These are phyloP conservation scores for Nothobranchius furzeri DNA, from an alignment of 2,113 vertebrate genomes.

Conservation along the genomic window DNA sequence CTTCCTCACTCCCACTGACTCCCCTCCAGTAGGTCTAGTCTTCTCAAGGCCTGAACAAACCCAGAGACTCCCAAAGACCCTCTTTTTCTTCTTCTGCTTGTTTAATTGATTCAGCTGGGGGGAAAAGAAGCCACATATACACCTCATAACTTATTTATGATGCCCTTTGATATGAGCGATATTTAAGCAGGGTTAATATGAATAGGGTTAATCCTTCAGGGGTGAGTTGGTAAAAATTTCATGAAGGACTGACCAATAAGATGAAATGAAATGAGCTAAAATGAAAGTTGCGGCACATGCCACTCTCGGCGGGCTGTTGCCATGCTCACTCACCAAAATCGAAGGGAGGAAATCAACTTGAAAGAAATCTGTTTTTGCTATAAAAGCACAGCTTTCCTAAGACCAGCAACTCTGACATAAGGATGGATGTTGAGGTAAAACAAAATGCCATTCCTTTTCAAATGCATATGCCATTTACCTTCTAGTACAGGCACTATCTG, in stretches of 20 bases:
- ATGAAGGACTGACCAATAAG: constrained; percentile 76
- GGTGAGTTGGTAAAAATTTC: constrained; percentile 72
- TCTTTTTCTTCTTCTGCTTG: constrained; percentile 49
- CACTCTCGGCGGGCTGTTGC: constrained; percentile 30
- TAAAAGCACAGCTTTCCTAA: constrained; percentile 52
- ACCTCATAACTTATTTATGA: constrained; percentile 81
- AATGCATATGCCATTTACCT: constrained; percentile 41
- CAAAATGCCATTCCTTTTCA: constrained; percentile 15
- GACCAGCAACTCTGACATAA: neutral
- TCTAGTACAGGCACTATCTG: constrained; percentile 22
- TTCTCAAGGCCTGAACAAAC: constrained; percentile 66
- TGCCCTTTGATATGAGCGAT: constrained; percentile 81
- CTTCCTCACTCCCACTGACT: constrained; percentile 23
- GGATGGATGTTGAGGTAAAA: too few relatives aligned
- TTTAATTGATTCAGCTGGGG: constrained; percentile 82
- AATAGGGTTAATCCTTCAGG: constrained; percentile 78
- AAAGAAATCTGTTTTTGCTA: constrained; percentile 44
- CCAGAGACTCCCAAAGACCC: constrained; percentile 55
- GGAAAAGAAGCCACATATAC: constrained; percentile 68
- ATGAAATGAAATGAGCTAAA: constrained; percentile 58
- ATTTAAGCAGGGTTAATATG: constrained; percentile 84
- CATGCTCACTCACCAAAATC: constrained; percentile 31
- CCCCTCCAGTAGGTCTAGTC: constrained; percentile 46
- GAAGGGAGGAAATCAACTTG: constrained; percentile 32
- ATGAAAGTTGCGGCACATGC: constrained; percentile 40